Base-by-base conservation (phyloP, 2,888 invertebrate species). In the Acanthosepion lycidas region DNA sequence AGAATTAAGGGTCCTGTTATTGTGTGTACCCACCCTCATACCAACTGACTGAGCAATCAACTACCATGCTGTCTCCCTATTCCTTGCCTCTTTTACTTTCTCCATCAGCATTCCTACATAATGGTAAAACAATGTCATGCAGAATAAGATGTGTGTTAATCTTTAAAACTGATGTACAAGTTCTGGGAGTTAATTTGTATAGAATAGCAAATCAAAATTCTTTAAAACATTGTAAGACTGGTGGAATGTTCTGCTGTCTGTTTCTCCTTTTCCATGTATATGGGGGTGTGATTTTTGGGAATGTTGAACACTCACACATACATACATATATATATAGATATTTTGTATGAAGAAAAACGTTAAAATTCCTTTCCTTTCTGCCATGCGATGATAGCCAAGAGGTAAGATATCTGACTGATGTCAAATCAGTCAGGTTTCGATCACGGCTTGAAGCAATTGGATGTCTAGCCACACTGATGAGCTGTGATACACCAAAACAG, bases 131-230 rank as follows among this genome's bases (percentile, higher is more conserved):
- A 78, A 78, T 78, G 78, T n/a, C 78, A 78, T 33, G n/a, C 78
- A 78, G 78, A 78, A 78, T n/a, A 33, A 33, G n/a, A 78, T n/a
- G n/a, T 28, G 9, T 78, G 78, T n/a, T 78, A 78, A 78, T 78
- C 78, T 78, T 78, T n/a, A n/a, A 78, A 78, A n/a, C 78, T 78
- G 78, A 12, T 78, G 78, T 33, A 78, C 78, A 78, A 18, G 78
- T 78, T 78, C 78, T 15, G 78, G 78, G 78, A 78, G 78, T 78
- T 78, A 78, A 78, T 78, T 78, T 78, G 78, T 78, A n/a, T n/a
- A n/a, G 78, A 78, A 78, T 78, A 78, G 78, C 78, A 78, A 78
- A 78, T 78, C 78, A 78, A 78, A 78, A 78, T 78, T 78, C 78
- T 78, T 78, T n/a, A 78, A 78, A 78, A 78, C 78, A 78, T 78